Conservation (phyloP, 2,888 invertebrate genomes). For the Myopa testacea region DNA sequence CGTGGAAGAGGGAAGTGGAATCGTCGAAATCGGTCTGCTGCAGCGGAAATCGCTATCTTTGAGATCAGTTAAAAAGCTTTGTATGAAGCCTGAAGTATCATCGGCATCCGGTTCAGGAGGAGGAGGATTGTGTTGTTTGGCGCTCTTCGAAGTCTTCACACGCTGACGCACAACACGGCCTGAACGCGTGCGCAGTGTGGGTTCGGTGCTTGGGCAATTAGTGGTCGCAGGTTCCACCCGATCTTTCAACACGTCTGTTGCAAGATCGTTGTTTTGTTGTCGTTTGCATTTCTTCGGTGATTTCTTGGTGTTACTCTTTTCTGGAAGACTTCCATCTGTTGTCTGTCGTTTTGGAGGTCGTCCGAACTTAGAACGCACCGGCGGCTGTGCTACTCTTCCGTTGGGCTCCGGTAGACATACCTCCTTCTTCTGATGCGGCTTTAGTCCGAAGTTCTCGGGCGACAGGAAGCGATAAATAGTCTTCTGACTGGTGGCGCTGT, state of each 20-base stretch:
- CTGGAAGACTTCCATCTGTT: neutral
- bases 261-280: neutral
- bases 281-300: slow-evolving; percentile 32
- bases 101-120: slow-evolving; percentile 26
- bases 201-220: neutral
- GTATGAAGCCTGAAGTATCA: slow-evolving; percentile 50
- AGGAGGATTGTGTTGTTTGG: neutral
- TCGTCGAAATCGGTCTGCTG: slow-evolving; percentile 41
- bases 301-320: neutral
- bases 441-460: slow-evolving; percentile 58
- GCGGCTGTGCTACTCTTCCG: neutral
- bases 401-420: neutral
- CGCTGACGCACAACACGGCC: slow-evolving; percentile 53
- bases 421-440: slow-evolving; percentile 32
- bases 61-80: slow-evolving; percentile 56
- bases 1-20: neutral
- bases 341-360: slow-evolving; percentile 53
- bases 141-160: neutral
- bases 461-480: slow-evolving; percentile 62
- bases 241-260: slow-evolving; percentile 9
- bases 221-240: neutral
- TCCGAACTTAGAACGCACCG: slow-evolving; percentile 46
- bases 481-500: slow-evolving; percentile 58
- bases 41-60: slow-evolving; percentile 41
- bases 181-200: slow-evolving; percentile 55